Evolutionary conservation across 2,888 invertebrate genomes (phyloP).

Genomic region (Calameuta pallipes): DNA sequence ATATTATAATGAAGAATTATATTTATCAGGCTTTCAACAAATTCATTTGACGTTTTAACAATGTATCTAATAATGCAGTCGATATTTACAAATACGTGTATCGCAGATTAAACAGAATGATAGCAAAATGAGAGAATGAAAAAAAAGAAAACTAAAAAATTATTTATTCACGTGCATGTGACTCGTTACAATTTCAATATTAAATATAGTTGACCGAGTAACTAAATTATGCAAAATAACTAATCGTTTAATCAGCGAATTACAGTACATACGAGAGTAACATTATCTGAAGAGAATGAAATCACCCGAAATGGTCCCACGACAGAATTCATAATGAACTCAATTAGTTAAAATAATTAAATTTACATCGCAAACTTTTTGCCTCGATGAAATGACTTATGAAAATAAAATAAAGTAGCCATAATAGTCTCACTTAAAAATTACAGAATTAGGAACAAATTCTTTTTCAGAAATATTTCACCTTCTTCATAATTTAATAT

Average conservation of each 20-base stretch:
- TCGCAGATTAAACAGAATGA: not conserved
- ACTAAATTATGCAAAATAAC: not conserved
- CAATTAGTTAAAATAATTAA: not conserved
- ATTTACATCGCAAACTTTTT: not conserved
- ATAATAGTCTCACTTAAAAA: not conserved
- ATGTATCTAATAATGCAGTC: constrained; percentile 29
- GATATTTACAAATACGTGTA: constrained; percentile 42
- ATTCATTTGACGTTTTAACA: constrained; percentile 33
- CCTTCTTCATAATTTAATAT: not conserved
- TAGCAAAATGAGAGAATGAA: not conserved
- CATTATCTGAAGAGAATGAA: not conserved
- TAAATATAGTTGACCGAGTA: not conserved
- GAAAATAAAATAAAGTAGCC: not conserved
- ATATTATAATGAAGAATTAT: constrained; percentile 36
- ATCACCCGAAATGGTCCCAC: not conserved
- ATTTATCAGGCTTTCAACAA: constrained; percentile 37
- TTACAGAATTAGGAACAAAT: not conserved
- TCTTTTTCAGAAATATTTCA: not conserved
- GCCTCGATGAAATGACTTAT: not conserved
- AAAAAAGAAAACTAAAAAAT: not conserved
- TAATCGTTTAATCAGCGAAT: not conserved
- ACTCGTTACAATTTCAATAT: not conserved
- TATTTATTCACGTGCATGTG: not conserved
- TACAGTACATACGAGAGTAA: not conserved
- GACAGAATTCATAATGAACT: not conserved